A percentile compares a stretch with the other conserved stretches of the same genome.
These are phyloP conservation scores for Sclerurus mexicanus DNA, from an alignment of 2,113 vertebrate species.

Conservation along the genomic window DNA sequence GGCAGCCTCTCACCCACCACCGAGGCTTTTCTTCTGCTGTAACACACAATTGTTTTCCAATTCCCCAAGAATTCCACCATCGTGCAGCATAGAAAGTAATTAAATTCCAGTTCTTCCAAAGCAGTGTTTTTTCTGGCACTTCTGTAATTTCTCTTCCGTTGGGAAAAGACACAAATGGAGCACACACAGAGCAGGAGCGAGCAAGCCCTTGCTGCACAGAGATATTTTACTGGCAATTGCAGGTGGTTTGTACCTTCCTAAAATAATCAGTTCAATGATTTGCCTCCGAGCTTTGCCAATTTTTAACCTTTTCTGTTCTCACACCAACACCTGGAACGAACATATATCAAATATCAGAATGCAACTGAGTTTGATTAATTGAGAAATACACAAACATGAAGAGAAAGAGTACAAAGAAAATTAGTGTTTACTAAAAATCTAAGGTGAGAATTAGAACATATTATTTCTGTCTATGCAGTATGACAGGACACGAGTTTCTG, in stretches of 20 bases:
- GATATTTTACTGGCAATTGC: background rate
- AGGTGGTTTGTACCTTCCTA: background rate
- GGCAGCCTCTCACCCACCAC: background rate
- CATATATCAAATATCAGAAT: background rate
- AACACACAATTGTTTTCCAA: background rate
- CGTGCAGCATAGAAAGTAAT: background rate
- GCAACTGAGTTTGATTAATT: background rate
- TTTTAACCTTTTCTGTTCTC: background rate
- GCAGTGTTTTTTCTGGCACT: slow-evolving; percentile 68
- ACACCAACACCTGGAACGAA: background rate
- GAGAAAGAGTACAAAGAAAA: background rate
- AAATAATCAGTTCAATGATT: background rate
- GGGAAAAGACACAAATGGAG: slow-evolving; percentile 62
- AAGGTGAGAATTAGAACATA: background rate
- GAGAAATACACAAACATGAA: background rate
- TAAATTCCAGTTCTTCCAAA: slow-evolving; percentile 59
- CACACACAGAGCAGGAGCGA: slow-evolving; percentile 60
- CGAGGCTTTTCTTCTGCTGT: background rate
- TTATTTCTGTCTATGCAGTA: background rate
- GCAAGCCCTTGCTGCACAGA: slow-evolving; percentile 40
- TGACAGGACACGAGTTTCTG: background rate
- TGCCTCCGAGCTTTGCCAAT: background rate
- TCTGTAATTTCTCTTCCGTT: slow-evolving; percentile 59
- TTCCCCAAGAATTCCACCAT: background rate
- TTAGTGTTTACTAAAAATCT: background rate